Evolutionary conservation across 2,113 vertebrate species (phyloP).

Genomic region (Gorilla gorilla): DNA sequence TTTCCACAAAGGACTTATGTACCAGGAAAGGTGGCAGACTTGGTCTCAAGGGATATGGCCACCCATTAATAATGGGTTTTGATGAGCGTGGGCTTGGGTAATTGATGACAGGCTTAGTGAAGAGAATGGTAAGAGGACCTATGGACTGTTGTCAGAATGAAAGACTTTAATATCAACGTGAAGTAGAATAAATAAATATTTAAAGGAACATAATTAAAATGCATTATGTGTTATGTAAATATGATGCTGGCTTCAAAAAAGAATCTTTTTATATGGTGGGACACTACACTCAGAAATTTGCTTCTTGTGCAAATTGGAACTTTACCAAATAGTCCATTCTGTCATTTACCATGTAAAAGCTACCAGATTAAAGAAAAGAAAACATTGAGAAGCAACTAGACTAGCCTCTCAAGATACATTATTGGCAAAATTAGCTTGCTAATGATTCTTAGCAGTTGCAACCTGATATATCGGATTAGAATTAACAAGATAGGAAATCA

Average conservation of each 20-base stretch:
- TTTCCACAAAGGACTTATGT: neutral
- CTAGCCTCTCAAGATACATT: neutral
- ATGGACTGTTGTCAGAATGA: neutral
- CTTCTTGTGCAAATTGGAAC: neutral
- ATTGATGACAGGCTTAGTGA: neutral
- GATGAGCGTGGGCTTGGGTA: neutral
- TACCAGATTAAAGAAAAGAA: neutral
- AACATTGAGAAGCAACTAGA: neutral
- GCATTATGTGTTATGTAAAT: neutral
- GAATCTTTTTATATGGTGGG: neutral
- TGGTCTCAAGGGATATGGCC: neutral
- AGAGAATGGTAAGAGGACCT: neutral
- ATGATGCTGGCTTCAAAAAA: neutral
- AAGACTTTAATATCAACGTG: neutral
- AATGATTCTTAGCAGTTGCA: neutral
- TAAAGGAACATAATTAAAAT: neutral
- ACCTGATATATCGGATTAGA: neutral
- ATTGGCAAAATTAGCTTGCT: neutral
- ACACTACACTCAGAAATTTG: neutral
- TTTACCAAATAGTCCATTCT: neutral
- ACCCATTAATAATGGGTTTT: neutral
- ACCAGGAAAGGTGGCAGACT: neutral
- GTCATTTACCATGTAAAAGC: neutral
- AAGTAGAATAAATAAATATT: slow-evolving; percentile 2
- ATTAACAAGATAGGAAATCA: neutral